A percentile compares a stretch with the other conserved stretches of the same genome.
phyloP scores from a whole-genome alignment of 2,113 vertebrate genomes.

The Ptychochromis oligacanthus region DNA sequence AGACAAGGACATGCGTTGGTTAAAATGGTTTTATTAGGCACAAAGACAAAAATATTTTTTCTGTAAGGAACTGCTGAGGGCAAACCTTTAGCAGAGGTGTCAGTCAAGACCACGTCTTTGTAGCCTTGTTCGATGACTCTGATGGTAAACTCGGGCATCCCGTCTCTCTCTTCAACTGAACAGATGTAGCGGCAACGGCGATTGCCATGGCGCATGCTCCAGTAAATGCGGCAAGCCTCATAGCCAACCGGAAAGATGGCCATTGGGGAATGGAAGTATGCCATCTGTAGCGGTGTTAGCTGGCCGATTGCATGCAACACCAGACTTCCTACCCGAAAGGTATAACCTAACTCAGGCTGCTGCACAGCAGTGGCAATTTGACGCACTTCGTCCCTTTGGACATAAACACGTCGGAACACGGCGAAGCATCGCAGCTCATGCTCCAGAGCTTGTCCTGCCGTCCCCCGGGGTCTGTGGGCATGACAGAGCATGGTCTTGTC shows the following conservation, averaged over 20 bases:
- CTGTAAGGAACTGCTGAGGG: neutral
- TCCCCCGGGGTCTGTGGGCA: slow-evolving; percentile 91
- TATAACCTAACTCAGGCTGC: slow-evolving; percentile 92
- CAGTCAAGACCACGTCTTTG: slow-evolving; percentile 89
- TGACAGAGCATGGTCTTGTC: slow-evolving; percentile 99
- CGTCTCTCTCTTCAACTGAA: slow-evolving; percentile 89
- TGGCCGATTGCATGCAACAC: slow-evolving; percentile 92
- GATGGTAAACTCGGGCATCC: slow-evolving; percentile 87
- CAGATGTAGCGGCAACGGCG: slow-evolving; percentile 93
- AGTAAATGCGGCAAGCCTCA: slow-evolving; percentile 94
- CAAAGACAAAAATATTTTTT: neutral
- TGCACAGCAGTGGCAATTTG: slow-evolving; percentile 93
- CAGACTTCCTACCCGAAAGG: slow-evolving; percentile 94
- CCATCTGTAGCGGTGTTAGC: slow-evolving; percentile 91
- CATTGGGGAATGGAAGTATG: slow-evolving; percentile 88
- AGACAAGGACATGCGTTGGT: slow-evolving; percentile 6
- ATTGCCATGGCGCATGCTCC: slow-evolving; percentile 96
- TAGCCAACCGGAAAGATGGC: slow-evolving; percentile 94
- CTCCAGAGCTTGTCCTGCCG: slow-evolving; percentile 81
- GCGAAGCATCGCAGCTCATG: slow-evolving; percentile 95
- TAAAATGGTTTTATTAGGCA: neutral
- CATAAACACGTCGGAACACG: slow-evolving; percentile 93
- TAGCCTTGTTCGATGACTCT: slow-evolving; percentile 93
- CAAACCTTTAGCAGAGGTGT: slow-evolving; percentile 90
- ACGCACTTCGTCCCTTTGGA: slow-evolving; percentile 93